phyloP scores from a whole-genome alignment of 2,888 invertebrate genomes.

The Eucriotettix oculatus region DNA sequence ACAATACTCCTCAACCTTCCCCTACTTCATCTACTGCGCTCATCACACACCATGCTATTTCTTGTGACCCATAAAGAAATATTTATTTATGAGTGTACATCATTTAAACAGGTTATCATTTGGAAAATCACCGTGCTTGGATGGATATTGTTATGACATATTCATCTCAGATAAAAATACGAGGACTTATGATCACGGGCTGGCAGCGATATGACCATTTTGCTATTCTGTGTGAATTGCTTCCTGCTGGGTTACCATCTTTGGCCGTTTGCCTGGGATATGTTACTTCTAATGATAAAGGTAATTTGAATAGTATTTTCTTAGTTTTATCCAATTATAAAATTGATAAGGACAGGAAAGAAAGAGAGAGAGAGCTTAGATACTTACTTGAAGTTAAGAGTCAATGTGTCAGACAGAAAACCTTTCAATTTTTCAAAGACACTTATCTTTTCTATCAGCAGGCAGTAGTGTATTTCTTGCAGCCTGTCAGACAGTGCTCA shows the following conservation, averaged over 20 bases:
- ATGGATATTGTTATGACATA: slow-evolving; percentile 37
- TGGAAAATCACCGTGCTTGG: slow-evolving; percentile 59
- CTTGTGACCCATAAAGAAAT: too few species aligned
- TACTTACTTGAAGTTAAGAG: background rate
- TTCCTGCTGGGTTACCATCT: slow-evolving; percentile 44
- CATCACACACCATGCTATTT: too few species aligned
- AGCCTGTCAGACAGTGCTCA: too few species aligned
- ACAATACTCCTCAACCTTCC: too few species aligned
- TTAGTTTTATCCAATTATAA: background rate
- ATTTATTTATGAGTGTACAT: too few species aligned
- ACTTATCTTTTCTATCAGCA: too few species aligned
- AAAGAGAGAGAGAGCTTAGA: background rate
- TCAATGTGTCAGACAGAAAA: too few species aligned
- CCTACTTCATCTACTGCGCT: too few species aligned
- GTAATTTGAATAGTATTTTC: background rate
- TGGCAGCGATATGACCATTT: slow-evolving; percentile 57
- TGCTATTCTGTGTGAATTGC: slow-evolving; percentile 43
- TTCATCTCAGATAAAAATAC: slow-evolving; percentile 31
- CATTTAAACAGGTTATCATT: slow-evolving; percentile 31
- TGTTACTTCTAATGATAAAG: slow-evolving; percentile 7
- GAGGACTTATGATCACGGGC: slow-evolving; percentile 52
- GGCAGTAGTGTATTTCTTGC: too few species aligned
- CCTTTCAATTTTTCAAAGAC: too few species aligned
- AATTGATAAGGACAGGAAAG: background rate
- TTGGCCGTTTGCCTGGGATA: slow-evolving; percentile 37